A percentile compares a stretch with the other conserved stretches of the same genome.
Evolutionary conservation across 2,888 invertebrate genomes (phyloP).

Genomic region (Eurytoma adleriae): DNA sequence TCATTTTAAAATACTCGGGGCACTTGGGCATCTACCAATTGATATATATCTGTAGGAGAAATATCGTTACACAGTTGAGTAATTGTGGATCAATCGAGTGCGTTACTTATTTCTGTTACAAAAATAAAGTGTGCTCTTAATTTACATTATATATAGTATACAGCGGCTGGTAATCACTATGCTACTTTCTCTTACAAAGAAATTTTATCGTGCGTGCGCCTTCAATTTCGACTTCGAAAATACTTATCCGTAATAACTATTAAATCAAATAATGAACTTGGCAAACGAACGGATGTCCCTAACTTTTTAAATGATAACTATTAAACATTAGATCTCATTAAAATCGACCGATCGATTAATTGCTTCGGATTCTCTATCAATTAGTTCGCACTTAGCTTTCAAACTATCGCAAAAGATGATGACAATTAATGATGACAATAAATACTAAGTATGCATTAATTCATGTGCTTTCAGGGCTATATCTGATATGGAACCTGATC

Average conservation of each 20-base stretch:
- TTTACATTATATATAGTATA: too few species aligned
- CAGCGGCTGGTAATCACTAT: not conserved
- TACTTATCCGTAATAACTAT: too few species aligned
- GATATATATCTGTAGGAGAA: not conserved
- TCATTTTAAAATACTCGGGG: not conserved
- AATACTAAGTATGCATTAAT: not conserved
- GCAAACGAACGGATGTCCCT: too few species aligned
- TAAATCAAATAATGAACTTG: too few species aligned
- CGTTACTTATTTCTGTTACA: slow-evolving; percentile 12
- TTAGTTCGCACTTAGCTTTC: too few species aligned
- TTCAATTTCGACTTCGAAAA: too few species aligned
- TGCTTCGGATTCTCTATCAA: too few species aligned
- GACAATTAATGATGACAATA: not conserved
- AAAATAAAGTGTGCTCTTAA: slow-evolving; percentile 7
- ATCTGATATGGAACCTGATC: slow-evolving; percentile 65
- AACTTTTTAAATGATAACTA: too few species aligned
- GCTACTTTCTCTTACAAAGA: slow-evolving; percentile 33
- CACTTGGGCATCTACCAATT: slow-evolving; percentile 3
- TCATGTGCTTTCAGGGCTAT: slow-evolving; percentile 66
- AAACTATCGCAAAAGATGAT: too few species aligned
- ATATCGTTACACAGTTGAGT: not conserved
- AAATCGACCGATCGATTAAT: too few species aligned
- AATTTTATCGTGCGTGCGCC: not conserved
- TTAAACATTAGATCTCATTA: too few species aligned
- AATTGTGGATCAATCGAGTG: slow-evolving; percentile 20